Conservation (phyloP, 2,113 vertebrate species). For the Petaurus breviceps region DNA sequence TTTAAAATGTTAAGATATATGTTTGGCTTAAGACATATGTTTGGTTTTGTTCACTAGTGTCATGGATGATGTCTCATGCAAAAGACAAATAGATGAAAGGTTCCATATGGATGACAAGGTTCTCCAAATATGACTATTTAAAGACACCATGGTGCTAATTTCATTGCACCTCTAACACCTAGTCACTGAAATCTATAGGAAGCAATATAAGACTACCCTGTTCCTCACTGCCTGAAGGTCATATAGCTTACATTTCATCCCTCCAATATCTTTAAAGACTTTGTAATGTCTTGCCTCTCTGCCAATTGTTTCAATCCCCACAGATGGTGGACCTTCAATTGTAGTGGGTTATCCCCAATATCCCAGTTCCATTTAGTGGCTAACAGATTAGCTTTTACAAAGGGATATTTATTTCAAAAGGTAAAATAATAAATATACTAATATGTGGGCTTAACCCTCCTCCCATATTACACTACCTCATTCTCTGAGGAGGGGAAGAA, state of each 20-base stretch:
- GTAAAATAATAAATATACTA: not conserved
- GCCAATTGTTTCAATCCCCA: not conserved
- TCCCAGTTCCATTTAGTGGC: not conserved
- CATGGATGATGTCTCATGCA: not conserved
- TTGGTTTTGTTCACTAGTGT: not conserved
- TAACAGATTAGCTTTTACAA: not conserved
- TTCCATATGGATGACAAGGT: not conserved
- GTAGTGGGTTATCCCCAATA: not conserved
- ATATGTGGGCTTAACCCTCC: not conserved
- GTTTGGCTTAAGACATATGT: not conserved
- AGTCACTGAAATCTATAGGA: not conserved
- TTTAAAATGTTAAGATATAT: not conserved
- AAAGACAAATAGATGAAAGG: not conserved
- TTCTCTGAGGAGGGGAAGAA: not conserved
- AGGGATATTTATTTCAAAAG: not conserved
- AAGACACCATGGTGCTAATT: not conserved
- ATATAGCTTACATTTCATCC: not conserved
- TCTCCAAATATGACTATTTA: not conserved
- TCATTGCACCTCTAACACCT: not conserved
- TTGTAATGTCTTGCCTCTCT: not conserved
- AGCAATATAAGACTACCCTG: not conserved
- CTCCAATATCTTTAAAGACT: not conserved
- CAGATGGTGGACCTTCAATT: not conserved
- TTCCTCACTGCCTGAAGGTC: not conserved
- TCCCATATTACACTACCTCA: not conserved